Evolutionary conservation across 2,113 vertebrate species (phyloP).

Genomic region (Microcebus jonahi): DNA sequence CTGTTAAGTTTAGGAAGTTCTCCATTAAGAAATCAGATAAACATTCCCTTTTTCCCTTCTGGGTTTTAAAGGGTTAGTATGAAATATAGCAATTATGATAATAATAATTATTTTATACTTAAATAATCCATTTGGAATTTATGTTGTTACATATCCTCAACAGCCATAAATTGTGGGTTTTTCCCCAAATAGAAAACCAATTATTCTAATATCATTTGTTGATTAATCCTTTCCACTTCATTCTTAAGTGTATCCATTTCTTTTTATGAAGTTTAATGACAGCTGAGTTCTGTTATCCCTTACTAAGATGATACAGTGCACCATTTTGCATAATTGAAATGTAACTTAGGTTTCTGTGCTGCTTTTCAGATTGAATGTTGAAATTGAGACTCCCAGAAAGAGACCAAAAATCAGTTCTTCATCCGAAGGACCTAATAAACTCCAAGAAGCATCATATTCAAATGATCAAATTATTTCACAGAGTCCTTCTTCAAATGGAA

Average conservation of each 20-base stretch:
- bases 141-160: not conserved
- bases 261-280: constrained; percentile 17
- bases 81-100: not conserved
- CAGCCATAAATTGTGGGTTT: not conserved
- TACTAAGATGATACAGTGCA: not conserved
- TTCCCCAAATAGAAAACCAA: not conserved
- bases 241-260: constrained; percentile 23
- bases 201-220: not conserved
- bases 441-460: constrained; percentile 64
- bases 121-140: constrained; percentile 39
- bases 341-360: constrained; percentile 50
- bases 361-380: constrained; percentile 74
- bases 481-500: constrained; percentile 54
- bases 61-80: constrained; percentile 19
- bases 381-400: constrained; percentile 54
- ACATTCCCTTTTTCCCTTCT: not conserved
- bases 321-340: not conserved
- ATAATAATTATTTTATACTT: not conserved
- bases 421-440: constrained; percentile 35
- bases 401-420: constrained; percentile 66
- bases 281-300: not conserved
- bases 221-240: constrained; percentile 12
- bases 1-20: constrained; percentile 44
- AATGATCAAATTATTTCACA: constrained; percentile 53
- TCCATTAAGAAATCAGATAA: constrained; percentile 12